These are phyloP conservation scores for Chloropsis cyanopogon DNA, from an alignment of 2,113 vertebrate species.

Conservation along the genomic window DNA sequence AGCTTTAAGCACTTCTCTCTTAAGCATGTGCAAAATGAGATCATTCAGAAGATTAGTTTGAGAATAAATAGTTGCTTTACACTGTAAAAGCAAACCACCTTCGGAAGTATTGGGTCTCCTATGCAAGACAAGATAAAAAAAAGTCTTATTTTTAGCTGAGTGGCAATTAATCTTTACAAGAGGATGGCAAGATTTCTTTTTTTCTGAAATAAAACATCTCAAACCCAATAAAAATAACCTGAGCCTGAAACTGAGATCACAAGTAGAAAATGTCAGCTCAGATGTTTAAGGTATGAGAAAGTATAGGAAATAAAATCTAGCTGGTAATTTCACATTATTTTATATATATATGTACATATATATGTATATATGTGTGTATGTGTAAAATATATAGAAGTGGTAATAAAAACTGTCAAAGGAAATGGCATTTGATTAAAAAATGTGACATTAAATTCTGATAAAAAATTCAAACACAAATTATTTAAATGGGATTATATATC, in stretches of 20 bases:
- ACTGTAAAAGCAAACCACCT: background rate
- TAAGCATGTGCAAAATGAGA: background rate
- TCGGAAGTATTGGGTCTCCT: background rate
- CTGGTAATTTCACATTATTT: background rate
- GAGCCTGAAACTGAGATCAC: background rate
- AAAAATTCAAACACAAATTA: background rate
- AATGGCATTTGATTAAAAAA: background rate
- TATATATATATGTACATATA: accelerated
- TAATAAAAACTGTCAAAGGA: background rate
- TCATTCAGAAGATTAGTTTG: background rate
- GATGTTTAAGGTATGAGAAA: background rate
- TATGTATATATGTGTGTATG: background rate
- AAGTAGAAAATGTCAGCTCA: background rate
- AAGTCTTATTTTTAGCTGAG: background rate
- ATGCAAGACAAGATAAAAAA: background rate
- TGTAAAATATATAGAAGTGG: background rate
- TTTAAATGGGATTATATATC: background rate
- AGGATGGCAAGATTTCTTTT: background rate
- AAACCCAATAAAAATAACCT: background rate
- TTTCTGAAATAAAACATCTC: background rate
- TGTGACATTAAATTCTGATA: background rate
- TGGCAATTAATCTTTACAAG: background rate
- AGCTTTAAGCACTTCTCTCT: background rate
- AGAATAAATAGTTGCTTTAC: background rate
- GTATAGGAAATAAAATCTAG: background rate